Conservation (phyloP, 2,888 invertebrate genomes). For the Nezara viridula region DNA sequence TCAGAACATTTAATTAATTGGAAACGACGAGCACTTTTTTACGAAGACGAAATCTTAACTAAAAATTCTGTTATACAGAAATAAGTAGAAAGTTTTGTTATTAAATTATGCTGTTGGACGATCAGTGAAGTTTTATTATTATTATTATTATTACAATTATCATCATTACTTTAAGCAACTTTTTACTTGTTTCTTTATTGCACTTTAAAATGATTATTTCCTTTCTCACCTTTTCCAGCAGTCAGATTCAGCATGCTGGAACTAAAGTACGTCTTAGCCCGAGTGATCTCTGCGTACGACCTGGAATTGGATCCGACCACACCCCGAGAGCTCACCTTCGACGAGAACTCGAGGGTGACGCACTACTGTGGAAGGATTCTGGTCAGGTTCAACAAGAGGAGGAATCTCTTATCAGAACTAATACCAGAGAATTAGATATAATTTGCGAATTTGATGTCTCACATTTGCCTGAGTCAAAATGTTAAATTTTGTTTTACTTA, state of each 20-base stretch:
- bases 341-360: conserved; percentile 16
- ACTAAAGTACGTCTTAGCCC: not conserved
- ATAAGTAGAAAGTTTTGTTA: no score
- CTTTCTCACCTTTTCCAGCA: not conserved
- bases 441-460: no score
- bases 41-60: no score
- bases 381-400: not conserved
- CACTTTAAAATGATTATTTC: not conserved
- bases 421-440: not conserved
- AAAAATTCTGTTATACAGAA: no score
- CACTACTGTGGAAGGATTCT: conserved; percentile 2
- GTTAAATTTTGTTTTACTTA: no score
- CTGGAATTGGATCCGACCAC: not conserved
- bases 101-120: no score
- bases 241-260: conserved; percentile 40
- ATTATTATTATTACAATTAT: no score
- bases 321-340: not conserved
- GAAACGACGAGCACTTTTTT: no score
- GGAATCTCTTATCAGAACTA: not conserved
- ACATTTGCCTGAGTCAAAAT: no score
- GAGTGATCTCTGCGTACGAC: not conserved
- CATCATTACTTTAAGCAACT: not conserved
- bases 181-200: not conserved
- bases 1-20: no score
- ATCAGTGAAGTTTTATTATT: no score